Conservation (phyloP, 2,888 invertebrate genomes). For the Salticus scenicus region DNA sequence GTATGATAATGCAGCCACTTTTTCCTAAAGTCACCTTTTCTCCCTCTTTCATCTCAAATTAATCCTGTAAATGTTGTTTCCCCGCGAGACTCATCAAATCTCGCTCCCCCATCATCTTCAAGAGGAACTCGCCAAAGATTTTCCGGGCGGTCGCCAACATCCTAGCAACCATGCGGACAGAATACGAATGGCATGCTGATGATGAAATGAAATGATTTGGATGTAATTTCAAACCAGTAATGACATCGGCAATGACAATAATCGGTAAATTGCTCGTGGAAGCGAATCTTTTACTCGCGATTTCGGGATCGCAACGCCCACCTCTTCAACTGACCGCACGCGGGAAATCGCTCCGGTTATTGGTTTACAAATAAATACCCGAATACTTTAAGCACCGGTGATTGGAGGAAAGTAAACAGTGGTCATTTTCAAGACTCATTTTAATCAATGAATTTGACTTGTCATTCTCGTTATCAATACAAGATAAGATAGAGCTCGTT, state of each 20-base stretch:
- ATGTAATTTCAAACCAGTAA: conserved; percentile 37
- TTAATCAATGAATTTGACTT: too few relatives aligned
- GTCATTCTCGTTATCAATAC: too few relatives aligned
- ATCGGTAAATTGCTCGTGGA: neutral
- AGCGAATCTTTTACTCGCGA: conserved; percentile 7
- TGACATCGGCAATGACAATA: conserved; percentile 24
- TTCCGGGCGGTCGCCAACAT: neutral
- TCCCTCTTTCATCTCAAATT: too few relatives aligned
- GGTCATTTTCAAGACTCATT: neutral
- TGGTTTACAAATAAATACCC: neutral
- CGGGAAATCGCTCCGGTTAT: neutral
- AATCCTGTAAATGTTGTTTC: too few relatives aligned
- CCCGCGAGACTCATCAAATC: too few relatives aligned
- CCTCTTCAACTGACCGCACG: neutral
- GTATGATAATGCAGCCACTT: too few relatives aligned
- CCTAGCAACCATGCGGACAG: conserved; percentile 13
- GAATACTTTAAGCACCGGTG: neutral
- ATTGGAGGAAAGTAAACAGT: neutral
- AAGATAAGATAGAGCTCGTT: too few relatives aligned
- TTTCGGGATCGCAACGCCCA: neutral
- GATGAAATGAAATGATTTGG: conserved; percentile 60
- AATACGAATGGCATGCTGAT: conserved; percentile 16
- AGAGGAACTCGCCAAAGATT: neutral
- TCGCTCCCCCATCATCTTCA: too few relatives aligned
- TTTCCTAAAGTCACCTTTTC: too few relatives aligned